These are phyloP conservation scores for Amia ocellicauda DNA, from an alignment of 2,113 vertebrate genomes.

Conservation along the genomic window DNA sequence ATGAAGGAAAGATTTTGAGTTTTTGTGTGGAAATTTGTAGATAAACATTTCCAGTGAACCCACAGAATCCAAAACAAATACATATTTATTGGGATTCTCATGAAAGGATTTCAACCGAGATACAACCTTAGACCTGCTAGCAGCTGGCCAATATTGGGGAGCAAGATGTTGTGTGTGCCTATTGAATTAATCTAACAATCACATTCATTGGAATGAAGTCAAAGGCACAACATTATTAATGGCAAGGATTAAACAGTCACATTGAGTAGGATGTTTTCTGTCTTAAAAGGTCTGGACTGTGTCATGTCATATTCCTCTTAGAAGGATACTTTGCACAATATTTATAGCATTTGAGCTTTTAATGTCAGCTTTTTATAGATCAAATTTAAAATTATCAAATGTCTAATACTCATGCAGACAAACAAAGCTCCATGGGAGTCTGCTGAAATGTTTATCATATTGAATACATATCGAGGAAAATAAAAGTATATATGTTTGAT, in stretches of 20 bases:
- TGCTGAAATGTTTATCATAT: not conserved
- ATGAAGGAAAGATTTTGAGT: conserved; percentile 17
- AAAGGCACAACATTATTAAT: not conserved
- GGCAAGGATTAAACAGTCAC: not conserved
- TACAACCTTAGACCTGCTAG: too few species aligned
- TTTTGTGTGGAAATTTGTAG: conserved; percentile 11
- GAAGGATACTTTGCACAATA: not conserved
- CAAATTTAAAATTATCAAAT: conserved; percentile 1
- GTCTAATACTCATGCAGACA: not conserved
- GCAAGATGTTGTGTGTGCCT: too few species aligned
- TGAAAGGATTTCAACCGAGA: not conserved
- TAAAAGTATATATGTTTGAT: too few species aligned
- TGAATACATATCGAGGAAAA: too few species aligned
- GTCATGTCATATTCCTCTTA: not conserved
- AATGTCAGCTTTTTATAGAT: conserved; percentile 3
- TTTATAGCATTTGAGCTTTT: not conserved
- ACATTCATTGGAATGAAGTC: not conserved
- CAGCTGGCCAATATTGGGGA: too few species aligned
- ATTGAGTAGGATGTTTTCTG: not conserved
- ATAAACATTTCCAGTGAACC: conserved; percentile 1
- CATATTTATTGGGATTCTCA: conserved; percentile 4
- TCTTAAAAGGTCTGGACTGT: conserved; percentile 5
- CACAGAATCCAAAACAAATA: conserved; percentile 18
- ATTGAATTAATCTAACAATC: too few species aligned
- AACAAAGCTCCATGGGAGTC: conserved; percentile 6